Evolutionary conservation across 2,888 invertebrate genomes (phyloP), one percentile per base, ranked within the genome.

Genomic region (Andrena chrysosceles): DNA sequence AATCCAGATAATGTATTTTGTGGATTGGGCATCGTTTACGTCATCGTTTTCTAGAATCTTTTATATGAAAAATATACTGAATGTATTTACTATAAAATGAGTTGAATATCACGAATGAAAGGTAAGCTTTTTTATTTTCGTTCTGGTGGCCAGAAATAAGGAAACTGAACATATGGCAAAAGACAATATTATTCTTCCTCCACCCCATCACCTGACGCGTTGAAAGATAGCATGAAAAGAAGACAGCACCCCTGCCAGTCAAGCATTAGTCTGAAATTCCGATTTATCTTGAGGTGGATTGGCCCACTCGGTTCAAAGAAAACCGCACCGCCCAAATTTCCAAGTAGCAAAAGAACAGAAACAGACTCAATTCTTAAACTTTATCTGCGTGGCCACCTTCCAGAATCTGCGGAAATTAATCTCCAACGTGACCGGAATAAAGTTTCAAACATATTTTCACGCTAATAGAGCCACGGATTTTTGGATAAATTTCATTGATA

Each of bases 401-500:
- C 33, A 48, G 59, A n/a, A 60, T 54, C 26, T 42, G 35, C 35
- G 23, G 35, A 59, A 77, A 83, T 73, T 77, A 83, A 83, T 83
- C 66, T 73, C 13, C 73, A 49, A 49, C 77, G 69, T 62, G 69
- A 73, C 77, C 56, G 31, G 70, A 73, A 82, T 83, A 69, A 77
- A 73, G 20, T 72, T 73, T 35, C 35, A 7, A 62, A 35, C 66
- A 48, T 68, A 67, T 70, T 69, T 77, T 31, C 49, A 6, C 31
- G 56, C 10, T 69, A 56, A 73, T 70, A 62, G 62, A 35, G 13
- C 3, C 5, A 16, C 13, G 2, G 20, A 20, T 4, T 20, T 10
- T 26, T 16, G 6, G 2, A 20, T n/a, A 26, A 20, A 72, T 68
- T 73, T 23, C 13, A 20, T 52, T 20, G 26, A 26, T 20, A 8